phyloP scores from a whole-genome alignment of 2,113 vertebrate species.

The Carlito syrichta region DNA sequence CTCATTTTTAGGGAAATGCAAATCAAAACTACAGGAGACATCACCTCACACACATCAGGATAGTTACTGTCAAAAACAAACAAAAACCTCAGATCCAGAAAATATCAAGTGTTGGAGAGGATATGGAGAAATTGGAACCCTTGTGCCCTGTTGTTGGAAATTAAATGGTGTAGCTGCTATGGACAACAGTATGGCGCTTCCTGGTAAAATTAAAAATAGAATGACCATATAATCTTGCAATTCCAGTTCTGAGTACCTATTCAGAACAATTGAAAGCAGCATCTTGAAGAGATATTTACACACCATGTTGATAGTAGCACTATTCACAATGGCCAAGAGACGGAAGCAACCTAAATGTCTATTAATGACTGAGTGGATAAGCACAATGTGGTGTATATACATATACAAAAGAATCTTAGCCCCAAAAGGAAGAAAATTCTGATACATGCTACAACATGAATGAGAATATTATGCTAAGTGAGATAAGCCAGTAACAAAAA shows the following conservation, averaged over 20 bases:
- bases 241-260: neutral
- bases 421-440: too few relatives aligned
- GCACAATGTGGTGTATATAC: too few relatives aligned
- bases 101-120: neutral
- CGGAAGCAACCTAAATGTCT: too few relatives aligned
- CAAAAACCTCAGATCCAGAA: neutral
- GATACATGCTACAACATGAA: too few relatives aligned
- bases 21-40: neutral
- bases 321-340: neutral
- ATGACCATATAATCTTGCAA: neutral
- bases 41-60: neutral
- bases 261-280: neutral
- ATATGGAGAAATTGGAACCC: neutral
- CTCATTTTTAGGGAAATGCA: neutral
- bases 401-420: too few relatives aligned
- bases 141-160: neutral
- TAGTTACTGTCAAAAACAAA: neutral
- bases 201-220: slow-evolving; percentile 10
- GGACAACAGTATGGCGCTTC: neutral
- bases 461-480: too few relatives aligned
- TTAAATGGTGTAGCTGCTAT: neutral
- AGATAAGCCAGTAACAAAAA: too few relatives aligned
- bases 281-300: neutral
- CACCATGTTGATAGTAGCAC: neutral
- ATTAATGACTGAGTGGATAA: too few relatives aligned